Evolutionary conservation across 35 echinoderm and acorn worm species (phyloP).

Genomic region (Patiria miniata): DNA sequence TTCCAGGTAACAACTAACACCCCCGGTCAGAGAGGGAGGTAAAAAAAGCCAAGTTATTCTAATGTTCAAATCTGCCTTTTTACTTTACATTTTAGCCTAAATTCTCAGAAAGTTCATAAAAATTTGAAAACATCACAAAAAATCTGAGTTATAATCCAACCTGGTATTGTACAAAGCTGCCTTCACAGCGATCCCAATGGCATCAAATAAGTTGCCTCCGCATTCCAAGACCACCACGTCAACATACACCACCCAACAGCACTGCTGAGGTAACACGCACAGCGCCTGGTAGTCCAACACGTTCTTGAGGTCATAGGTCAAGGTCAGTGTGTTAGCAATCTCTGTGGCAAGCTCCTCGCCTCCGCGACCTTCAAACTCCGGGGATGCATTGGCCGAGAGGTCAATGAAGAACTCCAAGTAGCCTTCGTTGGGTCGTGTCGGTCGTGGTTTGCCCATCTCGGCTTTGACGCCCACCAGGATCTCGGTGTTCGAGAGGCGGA

Average conservation of each 20-base stretch:
- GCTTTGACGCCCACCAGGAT: constrained; percentile 95
- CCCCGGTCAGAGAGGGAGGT: too few species aligned
- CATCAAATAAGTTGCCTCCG: constrained; percentile 96
- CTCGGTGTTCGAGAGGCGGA: constrained; percentile 85
- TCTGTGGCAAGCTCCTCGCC: constrained; percentile 85
- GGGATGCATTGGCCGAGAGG: constrained; percentile 96
- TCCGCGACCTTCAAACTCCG: constrained; percentile 93
- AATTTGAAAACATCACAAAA: too few species aligned
- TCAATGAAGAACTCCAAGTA: constrained; percentile 96
- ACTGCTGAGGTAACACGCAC: constrained; percentile 72
- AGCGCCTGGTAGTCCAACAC: constrained; percentile 80
- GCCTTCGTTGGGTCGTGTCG: constrained; percentile 56
- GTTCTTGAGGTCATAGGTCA: constrained; percentile 56
- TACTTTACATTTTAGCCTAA: too few species aligned
- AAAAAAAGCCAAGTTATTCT: too few species aligned
- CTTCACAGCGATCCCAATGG: constrained; percentile 89
- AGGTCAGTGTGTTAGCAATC: constrained; percentile 75
- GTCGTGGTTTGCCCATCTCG: constrained; percentile 88
- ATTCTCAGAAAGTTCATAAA: too few species aligned
- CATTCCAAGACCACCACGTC: constrained; percentile 98
- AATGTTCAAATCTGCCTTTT: too few species aligned
- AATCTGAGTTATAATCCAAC: constrained; percentile 33
- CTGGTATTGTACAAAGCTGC: constrained; percentile 93
- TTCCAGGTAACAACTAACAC: too few species aligned
- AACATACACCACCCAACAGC: constrained; percentile 90